These are phyloP conservation scores for Dicerorhinus sumatrensis DNA, from an alignment of 2,113 vertebrate genomes.

Conservation along the genomic window DNA sequence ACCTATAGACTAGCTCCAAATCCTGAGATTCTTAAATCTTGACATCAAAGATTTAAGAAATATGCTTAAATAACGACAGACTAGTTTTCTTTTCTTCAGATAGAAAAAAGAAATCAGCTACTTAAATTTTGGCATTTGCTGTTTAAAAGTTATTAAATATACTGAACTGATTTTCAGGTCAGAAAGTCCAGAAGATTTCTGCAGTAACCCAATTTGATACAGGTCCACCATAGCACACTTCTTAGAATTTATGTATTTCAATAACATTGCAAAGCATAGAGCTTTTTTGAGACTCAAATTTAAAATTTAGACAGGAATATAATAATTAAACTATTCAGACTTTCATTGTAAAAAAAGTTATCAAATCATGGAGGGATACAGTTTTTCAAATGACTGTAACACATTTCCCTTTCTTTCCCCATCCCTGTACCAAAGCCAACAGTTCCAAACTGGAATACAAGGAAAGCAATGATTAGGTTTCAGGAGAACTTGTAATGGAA, in stretches of 20 bases:
- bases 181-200: not conserved
- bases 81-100: not conserved
- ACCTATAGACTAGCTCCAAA: not conserved
- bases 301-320: conserved; percentile 50
- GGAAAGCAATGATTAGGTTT: conserved; percentile 78
- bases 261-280: not conserved
- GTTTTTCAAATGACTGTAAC: conserved; percentile 71
- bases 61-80: not conserved
- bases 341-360: conserved; percentile 48
- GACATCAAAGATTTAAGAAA: conserved; percentile 7
- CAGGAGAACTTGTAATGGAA: conserved; percentile 76
- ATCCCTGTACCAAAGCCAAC: conserved; percentile 64
- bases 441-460: conserved; percentile 75
- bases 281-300: conserved; percentile 22
- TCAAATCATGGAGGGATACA: conserved; percentile 48
- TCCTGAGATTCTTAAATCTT: conserved; percentile 29
- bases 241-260: conserved; percentile 31
- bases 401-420: conserved; percentile 60
- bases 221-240: not conserved
- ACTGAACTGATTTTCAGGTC: conserved; percentile 49
- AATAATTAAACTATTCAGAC: conserved; percentile 70
- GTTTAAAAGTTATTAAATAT: conserved; percentile 36
- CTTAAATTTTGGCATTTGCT: conserved; percentile 1
- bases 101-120: conserved; percentile 33
- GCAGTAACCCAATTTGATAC: not conserved